Evolutionary conservation across 2,113 vertebrate species (phyloP).

Genomic region (Mohoua ochrocephala): DNA sequence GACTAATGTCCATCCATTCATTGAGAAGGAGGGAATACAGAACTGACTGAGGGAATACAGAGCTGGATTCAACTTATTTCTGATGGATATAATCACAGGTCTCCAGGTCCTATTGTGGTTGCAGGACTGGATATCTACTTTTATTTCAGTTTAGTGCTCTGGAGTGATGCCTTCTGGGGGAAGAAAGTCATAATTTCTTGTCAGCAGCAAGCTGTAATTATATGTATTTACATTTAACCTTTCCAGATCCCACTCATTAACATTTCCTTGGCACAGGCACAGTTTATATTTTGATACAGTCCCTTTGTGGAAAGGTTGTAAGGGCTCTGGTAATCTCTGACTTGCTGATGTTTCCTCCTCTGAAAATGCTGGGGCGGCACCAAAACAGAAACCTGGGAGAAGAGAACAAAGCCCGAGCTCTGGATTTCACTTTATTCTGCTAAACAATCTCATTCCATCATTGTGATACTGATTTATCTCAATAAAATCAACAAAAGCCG

Average conservation of each 20-base stretch:
- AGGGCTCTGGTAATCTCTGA: conserved; percentile 39
- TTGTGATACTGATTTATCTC: background rate
- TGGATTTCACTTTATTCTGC: background rate
- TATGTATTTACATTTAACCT: conserved; percentile 71
- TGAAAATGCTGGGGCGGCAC: background rate
- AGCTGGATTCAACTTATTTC: conserved; percentile 25
- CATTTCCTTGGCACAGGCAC: conserved; percentile 18
- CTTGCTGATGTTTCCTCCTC: background rate
- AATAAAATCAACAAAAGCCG: background rate
- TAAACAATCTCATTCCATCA: background rate
- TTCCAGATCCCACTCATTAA: conserved; percentile 64
- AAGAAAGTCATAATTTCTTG: conserved; percentile 63
- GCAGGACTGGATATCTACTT: conserved; percentile 42
- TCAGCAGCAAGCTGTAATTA: conserved; percentile 66
- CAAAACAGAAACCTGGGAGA: background rate
- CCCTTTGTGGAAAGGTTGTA: conserved; percentile 32
- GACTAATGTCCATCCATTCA: background rate
- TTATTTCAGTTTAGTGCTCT: conserved; percentile 58
- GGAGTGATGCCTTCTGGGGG: background rate
- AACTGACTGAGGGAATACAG: background rate
- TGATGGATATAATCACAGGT: conserved; percentile 14
- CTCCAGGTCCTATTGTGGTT: conserved; percentile 20
- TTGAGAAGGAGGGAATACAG: background rate
- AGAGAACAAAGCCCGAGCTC: background rate
- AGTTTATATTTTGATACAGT: conserved; percentile 53